These are phyloP conservation scores for Melopsittacus undulatus DNA, from an alignment of 2,797 vertebrate genomes.

Conservation along the genomic window DNA sequence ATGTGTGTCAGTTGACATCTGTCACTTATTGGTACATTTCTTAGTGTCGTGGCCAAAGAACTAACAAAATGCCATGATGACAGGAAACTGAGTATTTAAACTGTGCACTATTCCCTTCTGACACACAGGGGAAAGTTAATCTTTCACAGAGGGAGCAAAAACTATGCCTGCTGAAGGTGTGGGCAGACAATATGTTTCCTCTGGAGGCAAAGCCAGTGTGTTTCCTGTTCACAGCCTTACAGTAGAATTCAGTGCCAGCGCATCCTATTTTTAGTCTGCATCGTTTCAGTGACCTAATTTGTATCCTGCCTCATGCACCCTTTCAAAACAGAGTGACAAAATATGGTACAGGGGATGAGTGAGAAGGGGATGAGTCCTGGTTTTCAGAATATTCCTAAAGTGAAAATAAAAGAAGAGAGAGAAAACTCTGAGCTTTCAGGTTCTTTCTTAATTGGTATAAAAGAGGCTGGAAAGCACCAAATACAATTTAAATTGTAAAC, in stretches of 20 bases:
- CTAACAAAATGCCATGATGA: not conserved
- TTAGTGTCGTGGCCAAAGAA: not conserved
- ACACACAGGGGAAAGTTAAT: not conserved
- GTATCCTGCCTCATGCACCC: not conserved
- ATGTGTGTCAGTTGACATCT: not conserved
- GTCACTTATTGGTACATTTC: not conserved
- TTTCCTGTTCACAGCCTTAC: constrained; percentile 20
- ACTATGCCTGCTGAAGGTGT: not conserved
- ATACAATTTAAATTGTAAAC: not conserved
- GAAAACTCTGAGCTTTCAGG: not conserved
- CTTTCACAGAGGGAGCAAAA: not conserved
- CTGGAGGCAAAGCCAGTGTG: not conserved
- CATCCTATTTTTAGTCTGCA: constrained; percentile 31
- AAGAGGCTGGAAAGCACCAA: not conserved
- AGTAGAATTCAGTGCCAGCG: not conserved
- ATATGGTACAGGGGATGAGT: not conserved
- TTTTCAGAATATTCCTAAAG: not conserved
- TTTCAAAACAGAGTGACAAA: not conserved
- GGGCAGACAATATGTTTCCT: constrained; percentile 11
- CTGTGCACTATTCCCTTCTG: not conserved
- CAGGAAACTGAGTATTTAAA: not conserved
- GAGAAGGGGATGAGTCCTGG: not conserved
- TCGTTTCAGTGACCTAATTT: constrained; percentile 25
- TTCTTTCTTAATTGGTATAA: not conserved
- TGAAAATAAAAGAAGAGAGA: not conserved